Evolutionary conservation across 1,140 invertebrate genomes (phyloP), one percentile per base, ranked within the genome.

Genomic region (Rhynchophorus ferrugineus): DNA sequence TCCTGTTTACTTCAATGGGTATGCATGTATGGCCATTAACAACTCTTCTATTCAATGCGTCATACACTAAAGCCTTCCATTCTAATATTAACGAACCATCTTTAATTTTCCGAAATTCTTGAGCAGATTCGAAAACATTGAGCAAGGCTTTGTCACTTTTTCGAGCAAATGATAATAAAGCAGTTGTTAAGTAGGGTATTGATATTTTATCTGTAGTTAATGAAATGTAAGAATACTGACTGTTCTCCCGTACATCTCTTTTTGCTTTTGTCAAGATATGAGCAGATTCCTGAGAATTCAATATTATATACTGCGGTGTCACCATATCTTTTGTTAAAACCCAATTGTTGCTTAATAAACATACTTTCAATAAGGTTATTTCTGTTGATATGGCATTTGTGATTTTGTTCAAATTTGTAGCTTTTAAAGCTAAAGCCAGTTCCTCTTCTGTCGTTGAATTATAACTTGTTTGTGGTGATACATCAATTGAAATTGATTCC

Each of bases 361-460:
- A 73, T 14, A 81, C 71, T 55, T 79, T 76, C 1, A 73, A 68
- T n/a, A 82, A 56, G 38, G 73, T 70, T 29, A 85, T 74, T 61
- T 83, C 78, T 22, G 78, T 76, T 24, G 75, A 69, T 33, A 76
- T 72, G 1, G 74, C 66, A 62, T 79, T 73, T 49, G 81, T 76
- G n/a, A 77, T 69, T 58, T 80, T 77, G 71, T 83, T 83, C 7
- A 77, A 71, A 66, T 86, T 87, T 57, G 80, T 80, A 1, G 82
- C 68, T 50, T 77, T 77, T 13, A 85, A 63, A 38, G 78, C 75
- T 3, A 86, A 59, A 37, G 80, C 78, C 44, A 85, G 67, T 9
- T 80, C 73, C 37, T 75, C 65, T 1, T 69, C 65, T 48, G 72
- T 70, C 45, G 67, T 75, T 11, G 73, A 55, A 39, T 73, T 72